A percentile compares a stretch with the other conserved stretches of the same genome.
phyloP scores from a whole-genome alignment of 2,888 invertebrate species.

The Drosophila phalerata region DNA sequence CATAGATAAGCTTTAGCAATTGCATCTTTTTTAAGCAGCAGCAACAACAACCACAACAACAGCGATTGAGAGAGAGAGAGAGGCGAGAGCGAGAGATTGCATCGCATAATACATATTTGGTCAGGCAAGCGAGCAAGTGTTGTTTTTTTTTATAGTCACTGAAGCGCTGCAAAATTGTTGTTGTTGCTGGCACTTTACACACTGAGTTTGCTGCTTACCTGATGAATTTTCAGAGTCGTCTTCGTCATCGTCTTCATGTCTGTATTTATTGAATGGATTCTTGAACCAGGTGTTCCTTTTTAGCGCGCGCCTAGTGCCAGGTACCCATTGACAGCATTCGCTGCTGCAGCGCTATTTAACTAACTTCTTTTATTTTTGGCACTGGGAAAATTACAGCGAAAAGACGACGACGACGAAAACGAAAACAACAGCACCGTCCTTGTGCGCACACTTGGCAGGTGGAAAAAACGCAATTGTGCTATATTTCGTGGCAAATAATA shows the following conservation, averaged over 20 bases:
- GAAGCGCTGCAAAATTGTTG: conserved; percentile 54
- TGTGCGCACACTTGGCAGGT: conserved; percentile 48
- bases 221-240: conserved; percentile 45
- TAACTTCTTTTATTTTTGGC: conserved; percentile 58
- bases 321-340: conserved; percentile 21
- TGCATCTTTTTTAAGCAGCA: conserved; percentile 24
- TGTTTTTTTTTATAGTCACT: conserved; percentile 52
- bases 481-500: conserved; percentile 17
- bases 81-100: conserved; percentile 13
- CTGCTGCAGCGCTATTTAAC: conserved; percentile 30
- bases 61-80: conserved; percentile 5
- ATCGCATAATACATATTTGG: conserved; percentile 43
- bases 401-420: conserved; percentile 15
- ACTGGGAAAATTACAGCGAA: conserved; percentile 63
- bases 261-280: conserved; percentile 25
- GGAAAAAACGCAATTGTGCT: conserved; percentile 29
- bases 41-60: conserved; percentile 25
- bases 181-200: conserved; percentile 41
- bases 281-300: conserved; percentile 27
- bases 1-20: conserved; percentile 44
- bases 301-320: conserved; percentile 25
- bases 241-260: conserved; percentile 54
- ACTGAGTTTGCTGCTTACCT: conserved; percentile 52
- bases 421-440: conserved; percentile 36
- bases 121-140: conserved; percentile 48